These are phyloP conservation scores for Oncorhynchus gorbuscha DNA, from an alignment of 2,113 vertebrate genomes.

Conservation along the genomic window DNA sequence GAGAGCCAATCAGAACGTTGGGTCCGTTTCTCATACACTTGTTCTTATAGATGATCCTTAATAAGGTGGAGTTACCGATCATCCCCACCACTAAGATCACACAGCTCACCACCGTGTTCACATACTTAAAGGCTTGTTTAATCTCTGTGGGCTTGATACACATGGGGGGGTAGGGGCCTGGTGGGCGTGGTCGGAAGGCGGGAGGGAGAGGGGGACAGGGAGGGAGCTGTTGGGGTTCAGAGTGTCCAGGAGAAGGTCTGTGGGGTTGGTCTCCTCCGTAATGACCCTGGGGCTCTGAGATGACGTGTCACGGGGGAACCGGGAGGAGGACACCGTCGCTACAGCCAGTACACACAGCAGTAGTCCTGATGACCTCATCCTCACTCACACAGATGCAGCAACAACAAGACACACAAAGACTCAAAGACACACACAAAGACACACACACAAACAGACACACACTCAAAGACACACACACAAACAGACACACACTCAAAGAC, in stretches of 20 bases:
- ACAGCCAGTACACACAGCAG: constrained; percentile 60
- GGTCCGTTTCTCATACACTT: constrained; percentile 93
- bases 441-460: not conserved
- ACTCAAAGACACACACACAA: not conserved
- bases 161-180: constrained; percentile 65
- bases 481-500: not conserved
- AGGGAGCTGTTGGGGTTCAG: constrained; percentile 12
- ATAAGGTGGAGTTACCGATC: constrained; percentile 85
- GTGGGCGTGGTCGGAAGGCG: not conserved
- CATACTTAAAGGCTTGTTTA: constrained; percentile 83
- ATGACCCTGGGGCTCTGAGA: constrained; percentile 30
- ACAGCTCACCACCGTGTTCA: constrained; percentile 87
- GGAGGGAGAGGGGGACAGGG: constrained; percentile 10
- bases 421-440: constrained; percentile 1
- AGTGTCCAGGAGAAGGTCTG: not conserved
- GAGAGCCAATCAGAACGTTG: constrained; percentile 86
- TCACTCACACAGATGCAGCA: constrained; percentile 15
- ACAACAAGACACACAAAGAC: not conserved
- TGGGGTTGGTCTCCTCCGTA: not conserved
- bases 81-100: constrained; percentile 88
- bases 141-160: constrained; percentile 80
- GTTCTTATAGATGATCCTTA: constrained; percentile 91
- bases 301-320: constrained; percentile 49
- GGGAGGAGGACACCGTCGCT: constrained; percentile 39
- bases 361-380: constrained; percentile 54